These are phyloP conservation scores for Neolamprologus tretocephalus DNA, from an alignment of 2,113 vertebrate species.

Conservation along the genomic window DNA sequence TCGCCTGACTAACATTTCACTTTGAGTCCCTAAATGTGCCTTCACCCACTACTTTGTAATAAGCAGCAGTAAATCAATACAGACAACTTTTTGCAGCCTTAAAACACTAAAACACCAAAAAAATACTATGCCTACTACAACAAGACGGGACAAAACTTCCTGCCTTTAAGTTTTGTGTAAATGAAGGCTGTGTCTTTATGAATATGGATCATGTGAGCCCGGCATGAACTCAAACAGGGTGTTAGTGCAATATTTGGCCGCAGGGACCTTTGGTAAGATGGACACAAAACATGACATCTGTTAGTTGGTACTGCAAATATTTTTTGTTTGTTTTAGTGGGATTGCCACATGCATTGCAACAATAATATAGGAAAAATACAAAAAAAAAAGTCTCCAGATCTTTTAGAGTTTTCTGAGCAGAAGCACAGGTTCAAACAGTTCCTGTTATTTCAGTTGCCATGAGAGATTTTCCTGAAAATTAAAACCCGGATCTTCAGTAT, in stretches of 20 bases:
- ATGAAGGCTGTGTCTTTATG: neutral
- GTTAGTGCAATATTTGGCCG: neutral
- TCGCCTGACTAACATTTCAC: neutral
- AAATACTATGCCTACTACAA: neutral
- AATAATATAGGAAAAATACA: neutral
- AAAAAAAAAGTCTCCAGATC: neutral
- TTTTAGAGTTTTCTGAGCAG: neutral
- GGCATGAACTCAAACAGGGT: neutral
- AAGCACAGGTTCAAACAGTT: neutral
- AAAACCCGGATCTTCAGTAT: neutral
- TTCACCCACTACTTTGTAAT: neutral
- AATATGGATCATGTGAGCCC: neutral
- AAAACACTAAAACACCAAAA: neutral
- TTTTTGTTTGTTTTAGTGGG: neutral
- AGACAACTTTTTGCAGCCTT: neutral
- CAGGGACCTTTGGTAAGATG: neutral
- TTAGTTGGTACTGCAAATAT: neutral
- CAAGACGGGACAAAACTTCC: neutral
- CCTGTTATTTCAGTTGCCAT: neutral
- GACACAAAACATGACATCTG: neutral
- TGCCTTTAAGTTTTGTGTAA: neutral
- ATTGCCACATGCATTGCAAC: neutral
- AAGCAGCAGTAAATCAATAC: neutral
- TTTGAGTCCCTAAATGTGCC: neutral
- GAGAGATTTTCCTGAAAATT: neutral